A percentile compares a stretch with the other conserved stretches of the same genome.
phyloP scores from a whole-genome alignment of 2,797 vertebrate species.

The Peromyscus nudipes region DNA sequence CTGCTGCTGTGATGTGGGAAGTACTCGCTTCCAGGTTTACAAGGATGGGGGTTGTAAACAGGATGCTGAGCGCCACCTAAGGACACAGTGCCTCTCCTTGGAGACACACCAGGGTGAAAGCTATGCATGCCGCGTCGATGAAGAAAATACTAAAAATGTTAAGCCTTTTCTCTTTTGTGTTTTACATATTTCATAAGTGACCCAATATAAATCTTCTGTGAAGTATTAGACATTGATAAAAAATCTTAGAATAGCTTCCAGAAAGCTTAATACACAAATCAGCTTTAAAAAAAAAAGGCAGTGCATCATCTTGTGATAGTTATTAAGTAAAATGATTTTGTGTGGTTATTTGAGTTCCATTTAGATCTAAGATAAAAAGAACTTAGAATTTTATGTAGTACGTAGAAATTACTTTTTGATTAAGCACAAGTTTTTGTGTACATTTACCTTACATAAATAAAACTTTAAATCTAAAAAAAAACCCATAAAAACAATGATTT shows the following conservation, averaged over 20 bases:
- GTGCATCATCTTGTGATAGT: background rate
- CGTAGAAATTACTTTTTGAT: conserved; percentile 18
- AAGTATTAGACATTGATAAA: background rate
- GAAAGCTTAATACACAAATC: background rate
- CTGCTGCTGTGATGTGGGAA: conserved; percentile 88
- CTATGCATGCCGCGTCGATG: background rate
- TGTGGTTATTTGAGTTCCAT: conserved; percentile 12
- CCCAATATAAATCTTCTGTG: background rate
- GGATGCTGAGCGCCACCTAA: conserved; percentile 85
- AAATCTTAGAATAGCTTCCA: conserved; percentile 10
- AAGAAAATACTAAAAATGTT: background rate
- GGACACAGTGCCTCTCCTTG: conserved; percentile 72
- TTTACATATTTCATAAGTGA: background rate
- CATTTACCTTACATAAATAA: conserved; percentile 29
- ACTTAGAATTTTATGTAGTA: background rate
- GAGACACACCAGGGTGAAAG: background rate
- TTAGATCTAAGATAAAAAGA: conserved; percentile 6
- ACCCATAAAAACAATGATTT: background rate
- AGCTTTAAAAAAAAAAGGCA: background rate
- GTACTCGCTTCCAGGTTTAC: conserved; percentile 75
- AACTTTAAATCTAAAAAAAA: background rate
- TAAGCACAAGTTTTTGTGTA: background rate
- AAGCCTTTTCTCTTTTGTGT: conserved; percentile 16
- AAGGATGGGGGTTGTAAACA: conserved; percentile 89
- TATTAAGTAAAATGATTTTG: background rate